Conservation (phyloP, 1,140 invertebrate species). For the Psilanteris sp. region DNA sequence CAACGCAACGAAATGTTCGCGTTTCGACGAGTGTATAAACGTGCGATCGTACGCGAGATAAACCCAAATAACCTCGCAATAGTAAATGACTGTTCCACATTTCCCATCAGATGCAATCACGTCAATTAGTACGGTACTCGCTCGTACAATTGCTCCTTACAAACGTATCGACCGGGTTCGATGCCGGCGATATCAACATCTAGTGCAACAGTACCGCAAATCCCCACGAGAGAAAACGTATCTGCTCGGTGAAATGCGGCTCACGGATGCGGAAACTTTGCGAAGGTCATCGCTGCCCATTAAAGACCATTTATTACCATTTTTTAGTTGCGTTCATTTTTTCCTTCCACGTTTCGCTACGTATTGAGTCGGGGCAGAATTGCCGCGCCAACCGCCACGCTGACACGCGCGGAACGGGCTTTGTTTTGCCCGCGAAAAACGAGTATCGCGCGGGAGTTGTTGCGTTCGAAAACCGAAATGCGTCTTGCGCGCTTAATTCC, state of each 20-base stretch:
- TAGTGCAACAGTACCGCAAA: constrained; percentile 57
- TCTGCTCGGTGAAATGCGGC: constrained; percentile 37
- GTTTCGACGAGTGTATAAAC: constrained; percentile 31
- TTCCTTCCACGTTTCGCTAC: constrained; percentile 4
- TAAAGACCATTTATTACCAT: constrained; percentile 39
- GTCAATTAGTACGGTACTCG: constrained; percentile 64
- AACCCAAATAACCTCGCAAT: constrained; percentile 56
- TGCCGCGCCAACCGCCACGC: not conserved
- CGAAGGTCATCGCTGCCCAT: constrained; percentile 42
- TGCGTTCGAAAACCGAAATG: too few relatives aligned
- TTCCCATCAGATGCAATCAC: constrained; percentile 59
- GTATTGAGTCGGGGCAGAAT: not conserved
- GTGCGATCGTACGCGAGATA: constrained; percentile 49
- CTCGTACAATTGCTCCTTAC: constrained; percentile 53
- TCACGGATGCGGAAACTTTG: constrained; percentile 52
- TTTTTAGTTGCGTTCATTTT: constrained; percentile 12
- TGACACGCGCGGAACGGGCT: not conserved
- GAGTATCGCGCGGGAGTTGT: too few relatives aligned
- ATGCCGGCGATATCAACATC: constrained; percentile 50
- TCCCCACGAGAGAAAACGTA: constrained; percentile 40
- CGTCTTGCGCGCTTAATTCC: too few relatives aligned
- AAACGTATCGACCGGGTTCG: constrained; percentile 47
- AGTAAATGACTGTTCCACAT: constrained; percentile 64
- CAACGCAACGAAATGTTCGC: constrained; percentile 18
- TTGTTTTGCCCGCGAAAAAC: too few relatives aligned